Evolutionary conservation across 2,888 invertebrate species (phyloP).

Genomic region (Chalcosyrphus nemorum): DNA sequence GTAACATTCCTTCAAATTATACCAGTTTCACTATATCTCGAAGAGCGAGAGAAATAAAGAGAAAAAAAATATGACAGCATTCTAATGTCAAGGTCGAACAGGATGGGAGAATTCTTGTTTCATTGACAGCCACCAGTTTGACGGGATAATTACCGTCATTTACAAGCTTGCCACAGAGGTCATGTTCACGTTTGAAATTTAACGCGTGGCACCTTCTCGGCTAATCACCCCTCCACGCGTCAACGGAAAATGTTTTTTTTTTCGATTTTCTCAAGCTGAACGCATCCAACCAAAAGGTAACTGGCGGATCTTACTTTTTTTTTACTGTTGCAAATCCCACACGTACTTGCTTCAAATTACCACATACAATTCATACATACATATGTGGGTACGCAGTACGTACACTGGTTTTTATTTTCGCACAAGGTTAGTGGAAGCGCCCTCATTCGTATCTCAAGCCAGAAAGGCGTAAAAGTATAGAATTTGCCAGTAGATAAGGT

Average conservation of each 20-base stretch:
- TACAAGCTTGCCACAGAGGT: neutral
- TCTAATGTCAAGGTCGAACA: slow-evolving; percentile 5
- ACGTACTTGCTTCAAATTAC: slow-evolving; percentile 1
- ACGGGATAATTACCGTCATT: slow-evolving; percentile 3
- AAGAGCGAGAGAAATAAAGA: no score
- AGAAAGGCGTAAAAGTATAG: slow-evolving; percentile 24
- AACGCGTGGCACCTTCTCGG: neutral
- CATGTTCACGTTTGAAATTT: slow-evolving; percentile 11
- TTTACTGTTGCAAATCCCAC: neutral
- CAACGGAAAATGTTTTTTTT: no score
- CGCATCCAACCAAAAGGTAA: neutral
- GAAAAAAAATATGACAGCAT: neutral
- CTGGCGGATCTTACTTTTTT: slow-evolving; percentile 27
- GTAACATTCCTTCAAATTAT: neutral
- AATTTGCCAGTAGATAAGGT: no score
- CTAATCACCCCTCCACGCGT: neutral
- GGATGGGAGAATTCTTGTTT: neutral
- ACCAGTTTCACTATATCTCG: neutral
- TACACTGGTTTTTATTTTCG: neutral
- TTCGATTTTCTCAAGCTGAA: neutral
- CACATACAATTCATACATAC: no score
- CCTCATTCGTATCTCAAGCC: slow-evolving; percentile 33
- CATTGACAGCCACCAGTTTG: neutral
- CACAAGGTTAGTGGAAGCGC: slow-evolving; percentile 25
- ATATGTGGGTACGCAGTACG: no score